These are phyloP conservation scores for Steinernema hermaphroditum DNA, from an alignment of 2,888 invertebrate genomes.

Conservation along the genomic window DNA sequence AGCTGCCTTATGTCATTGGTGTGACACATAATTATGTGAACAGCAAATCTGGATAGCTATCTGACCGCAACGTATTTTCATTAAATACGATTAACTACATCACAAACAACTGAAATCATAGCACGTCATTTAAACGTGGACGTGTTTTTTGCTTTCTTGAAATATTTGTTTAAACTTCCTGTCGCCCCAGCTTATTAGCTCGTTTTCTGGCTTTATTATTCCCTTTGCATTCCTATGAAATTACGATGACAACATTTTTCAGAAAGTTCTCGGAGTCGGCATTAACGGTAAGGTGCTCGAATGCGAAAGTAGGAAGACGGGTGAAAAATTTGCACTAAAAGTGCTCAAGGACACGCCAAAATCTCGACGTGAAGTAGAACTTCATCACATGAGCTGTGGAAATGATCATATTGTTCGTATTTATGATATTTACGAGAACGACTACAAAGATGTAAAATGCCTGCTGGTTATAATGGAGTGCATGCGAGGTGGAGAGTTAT, in stretches of 20 bases:
- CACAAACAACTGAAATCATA: no score
- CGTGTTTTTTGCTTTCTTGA: no score
- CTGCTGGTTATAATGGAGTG: slow-evolving; percentile 98
- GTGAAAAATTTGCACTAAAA: slow-evolving; percentile 86
- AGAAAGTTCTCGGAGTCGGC: slow-evolving; percentile 83
- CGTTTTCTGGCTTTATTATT: background rate
- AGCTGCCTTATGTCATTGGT: no score
- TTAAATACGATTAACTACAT: no score
- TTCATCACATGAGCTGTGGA: slow-evolving; percentile 89
- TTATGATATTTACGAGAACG: slow-evolving; percentile 92
- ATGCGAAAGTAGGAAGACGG: slow-evolving; percentile 79
- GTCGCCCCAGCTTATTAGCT: no score
- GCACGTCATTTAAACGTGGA: no score
- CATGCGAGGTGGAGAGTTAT: slow-evolving; percentile 97
- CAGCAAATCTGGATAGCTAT: no score
- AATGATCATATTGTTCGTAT: slow-evolving; percentile 90
- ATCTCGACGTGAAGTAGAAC: slow-evolving; percentile 85
- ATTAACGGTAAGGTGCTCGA: slow-evolving; percentile 98
- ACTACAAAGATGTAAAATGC: slow-evolving; percentile 87
- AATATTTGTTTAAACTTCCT: no score
- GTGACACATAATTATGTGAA: no score
- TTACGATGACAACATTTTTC: slow-evolving; percentile 29
- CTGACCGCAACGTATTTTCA: no score
- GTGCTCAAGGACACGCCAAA: slow-evolving; percentile 88
- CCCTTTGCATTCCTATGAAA: background rate